phyloP scores from a whole-genome alignment of 1,140 invertebrate species.

The Aphidius ervi region DNA sequence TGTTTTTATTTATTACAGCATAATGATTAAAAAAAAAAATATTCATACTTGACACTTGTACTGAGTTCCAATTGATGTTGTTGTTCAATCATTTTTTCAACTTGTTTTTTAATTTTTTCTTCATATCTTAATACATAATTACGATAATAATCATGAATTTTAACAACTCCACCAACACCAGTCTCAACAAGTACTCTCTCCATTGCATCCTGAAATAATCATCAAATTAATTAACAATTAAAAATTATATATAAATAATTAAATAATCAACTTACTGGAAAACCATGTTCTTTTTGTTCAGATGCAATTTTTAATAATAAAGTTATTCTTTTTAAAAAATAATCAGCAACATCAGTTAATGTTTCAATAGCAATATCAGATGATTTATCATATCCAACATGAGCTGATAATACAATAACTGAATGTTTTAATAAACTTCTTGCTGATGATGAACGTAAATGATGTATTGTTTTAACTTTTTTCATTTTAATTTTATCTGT shows the following conservation, averaged over 20 bases:
- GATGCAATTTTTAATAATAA: slow-evolving; percentile 52
- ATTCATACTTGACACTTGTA: slow-evolving; percentile 38
- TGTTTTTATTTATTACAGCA: too few relatives aligned
- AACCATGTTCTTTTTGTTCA: slow-evolving; percentile 53
- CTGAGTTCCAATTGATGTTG: slow-evolving; percentile 50
- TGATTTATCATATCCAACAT: slow-evolving; percentile 51
- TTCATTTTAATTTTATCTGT: slow-evolving; percentile 31
- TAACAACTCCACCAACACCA: slow-evolving; percentile 52
- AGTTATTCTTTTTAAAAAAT: slow-evolving; percentile 55
- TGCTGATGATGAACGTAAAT: slow-evolving; percentile 38
- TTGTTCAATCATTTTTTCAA: slow-evolving; percentile 49
- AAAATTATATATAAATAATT: slow-evolving; percentile 13
- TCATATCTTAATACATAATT: slow-evolving; percentile 54
- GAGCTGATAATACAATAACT: slow-evolving; percentile 46
- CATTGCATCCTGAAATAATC: slow-evolving; percentile 50
- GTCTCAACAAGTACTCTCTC: slow-evolving; percentile 58
- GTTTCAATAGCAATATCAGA: slow-evolving; percentile 55
- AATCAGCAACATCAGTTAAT: slow-evolving; percentile 54
- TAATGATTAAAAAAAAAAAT: not conserved
- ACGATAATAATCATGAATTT: slow-evolving; percentile 56
- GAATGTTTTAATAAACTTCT: slow-evolving; percentile 44
- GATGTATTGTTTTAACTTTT: slow-evolving; percentile 28
- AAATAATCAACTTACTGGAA: slow-evolving; percentile 50
- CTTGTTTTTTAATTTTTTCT: slow-evolving; percentile 46
- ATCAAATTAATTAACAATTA: slow-evolving; percentile 4